Conservation (phyloP, 2,113 vertebrate genomes). For the Platichthys flesus region DNA sequence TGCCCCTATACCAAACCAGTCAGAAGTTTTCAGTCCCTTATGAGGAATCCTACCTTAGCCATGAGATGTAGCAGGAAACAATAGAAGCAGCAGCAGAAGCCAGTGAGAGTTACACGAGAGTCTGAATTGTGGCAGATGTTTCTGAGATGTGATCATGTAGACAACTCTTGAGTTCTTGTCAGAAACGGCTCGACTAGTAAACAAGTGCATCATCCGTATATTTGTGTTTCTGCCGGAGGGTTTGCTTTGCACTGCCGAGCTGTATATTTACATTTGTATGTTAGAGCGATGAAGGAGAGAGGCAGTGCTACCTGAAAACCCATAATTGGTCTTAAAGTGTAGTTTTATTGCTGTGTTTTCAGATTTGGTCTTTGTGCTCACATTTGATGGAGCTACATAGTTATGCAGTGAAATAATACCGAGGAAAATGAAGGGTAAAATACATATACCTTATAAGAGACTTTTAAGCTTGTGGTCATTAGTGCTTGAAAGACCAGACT, state of each 20-base stretch:
- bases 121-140: constrained; percentile 36
- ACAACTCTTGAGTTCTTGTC: constrained; percentile 33
- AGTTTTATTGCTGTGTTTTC: constrained; percentile 69
- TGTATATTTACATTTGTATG: constrained; percentile 32
- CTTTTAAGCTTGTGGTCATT: constrained; percentile 22
- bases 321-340: constrained; percentile 77
- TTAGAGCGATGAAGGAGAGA: constrained; percentile 23
- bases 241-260: neutral
- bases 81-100: constrained; percentile 8
- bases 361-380: constrained; percentile 65
- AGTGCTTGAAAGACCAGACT: constrained; percentile 8
- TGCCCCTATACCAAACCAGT: neutral
- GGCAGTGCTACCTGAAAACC: constrained; percentile 67
- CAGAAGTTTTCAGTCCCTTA: too few species aligned
- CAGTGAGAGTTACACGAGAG: neutral
- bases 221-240: constrained; percentile 46
- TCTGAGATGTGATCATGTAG: constrained; percentile 53
- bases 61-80: neutral
- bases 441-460: neutral
- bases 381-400: constrained; percentile 80
- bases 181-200: constrained; percentile 36
- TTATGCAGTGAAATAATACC: constrained; percentile 77
- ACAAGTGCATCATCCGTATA: constrained; percentile 17
- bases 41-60: neutral
- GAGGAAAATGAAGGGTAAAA: constrained; percentile 49